Evolutionary conservation across 2,888 invertebrate genomes (phyloP).

Genomic region (Incurvaria masculella): DNA sequence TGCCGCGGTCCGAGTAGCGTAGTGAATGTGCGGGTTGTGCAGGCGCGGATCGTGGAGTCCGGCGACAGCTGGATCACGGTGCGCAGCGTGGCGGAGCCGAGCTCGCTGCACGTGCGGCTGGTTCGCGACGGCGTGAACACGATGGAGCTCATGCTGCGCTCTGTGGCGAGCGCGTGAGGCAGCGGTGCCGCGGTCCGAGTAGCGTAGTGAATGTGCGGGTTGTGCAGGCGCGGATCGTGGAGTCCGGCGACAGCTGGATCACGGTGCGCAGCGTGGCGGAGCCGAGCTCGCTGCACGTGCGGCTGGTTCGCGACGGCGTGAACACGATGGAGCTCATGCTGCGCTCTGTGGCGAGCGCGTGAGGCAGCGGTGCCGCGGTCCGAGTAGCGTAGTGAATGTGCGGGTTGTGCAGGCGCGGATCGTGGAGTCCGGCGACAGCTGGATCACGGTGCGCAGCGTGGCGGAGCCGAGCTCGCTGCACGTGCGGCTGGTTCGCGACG

Average conservation of each 20-base stretch:
- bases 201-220: conserved; percentile 65
- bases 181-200: conserved; percentile 84
- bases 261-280: conserved; percentile 71
- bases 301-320: conserved; percentile 71
- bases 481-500: conserved; percentile 68
- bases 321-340: conserved; percentile 84
- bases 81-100: conserved; percentile 67
- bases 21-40: conserved; percentile 49
- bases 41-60: conserved; percentile 69
- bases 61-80: conserved; percentile 69
- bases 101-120: conserved; percentile 68
- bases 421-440: conserved; percentile 60
- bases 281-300: conserved; percentile 68
- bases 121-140: conserved; percentile 75
- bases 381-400: conserved; percentile 75
- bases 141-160: conserved; percentile 79
- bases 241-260: conserved; percentile 61
- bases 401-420: conserved; percentile 62
- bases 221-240: conserved; percentile 67
- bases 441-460: conserved; percentile 71
- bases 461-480: conserved; percentile 69
- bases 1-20: conserved; percentile 91
- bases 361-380: conserved; percentile 83
- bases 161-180: conserved; percentile 73
- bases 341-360: conserved; percentile 70